A percentile compares a stretch with the other conserved stretches of the same genome.
phyloP scores from a whole-genome alignment of 2,888 invertebrate species.

The Chelonus formosanus region DNA sequence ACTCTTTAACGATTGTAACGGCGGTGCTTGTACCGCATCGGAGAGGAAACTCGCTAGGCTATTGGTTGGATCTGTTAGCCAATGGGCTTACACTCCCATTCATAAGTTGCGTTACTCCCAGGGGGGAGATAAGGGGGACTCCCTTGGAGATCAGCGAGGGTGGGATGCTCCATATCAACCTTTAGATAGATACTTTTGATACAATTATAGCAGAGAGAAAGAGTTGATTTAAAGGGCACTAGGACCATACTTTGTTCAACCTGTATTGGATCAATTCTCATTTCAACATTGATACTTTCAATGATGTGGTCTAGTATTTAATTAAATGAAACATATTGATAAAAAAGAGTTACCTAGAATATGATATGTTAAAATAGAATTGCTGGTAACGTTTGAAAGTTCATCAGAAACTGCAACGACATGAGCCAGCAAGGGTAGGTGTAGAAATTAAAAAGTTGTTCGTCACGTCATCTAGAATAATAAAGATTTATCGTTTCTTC shows the following conservation, averaged over 20 bases:
- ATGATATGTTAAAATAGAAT: too few relatives aligned
- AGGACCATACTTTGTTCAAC: too few relatives aligned
- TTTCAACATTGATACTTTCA: too few relatives aligned
- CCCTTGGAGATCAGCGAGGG: slow-evolving; percentile 23
- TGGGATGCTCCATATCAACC: slow-evolving; percentile 24
- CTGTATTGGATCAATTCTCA: too few relatives aligned
- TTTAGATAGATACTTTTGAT: slow-evolving; percentile 3
- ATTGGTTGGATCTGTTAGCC: slow-evolving; percentile 43
- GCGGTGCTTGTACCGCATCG: slow-evolving; percentile 28
- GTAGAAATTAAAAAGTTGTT: slow-evolving; percentile 36
- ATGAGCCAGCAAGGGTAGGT: not conserved
- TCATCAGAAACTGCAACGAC: too few relatives aligned
- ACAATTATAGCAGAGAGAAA: too few relatives aligned
- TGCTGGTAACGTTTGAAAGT: too few relatives aligned
- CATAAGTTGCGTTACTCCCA: slow-evolving; percentile 52
- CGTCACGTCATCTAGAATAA: slow-evolving; percentile 41
- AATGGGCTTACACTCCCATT: slow-evolving; percentile 56
- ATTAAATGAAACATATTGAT: too few relatives aligned
- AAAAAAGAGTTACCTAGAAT: too few relatives aligned
- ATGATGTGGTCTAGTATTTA: too few relatives aligned
- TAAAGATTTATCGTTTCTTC: slow-evolving; percentile 41
- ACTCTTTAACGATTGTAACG: slow-evolving; percentile 32
- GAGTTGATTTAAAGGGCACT: too few relatives aligned
- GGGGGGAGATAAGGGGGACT: slow-evolving; percentile 38
- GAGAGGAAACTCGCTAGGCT: slow-evolving; percentile 49